Percentiles rank a stretch among this genome's conserved stretches.
Conservation (phyloP, 1,140 invertebrate species). For the Pomacea maculata region DNA sequence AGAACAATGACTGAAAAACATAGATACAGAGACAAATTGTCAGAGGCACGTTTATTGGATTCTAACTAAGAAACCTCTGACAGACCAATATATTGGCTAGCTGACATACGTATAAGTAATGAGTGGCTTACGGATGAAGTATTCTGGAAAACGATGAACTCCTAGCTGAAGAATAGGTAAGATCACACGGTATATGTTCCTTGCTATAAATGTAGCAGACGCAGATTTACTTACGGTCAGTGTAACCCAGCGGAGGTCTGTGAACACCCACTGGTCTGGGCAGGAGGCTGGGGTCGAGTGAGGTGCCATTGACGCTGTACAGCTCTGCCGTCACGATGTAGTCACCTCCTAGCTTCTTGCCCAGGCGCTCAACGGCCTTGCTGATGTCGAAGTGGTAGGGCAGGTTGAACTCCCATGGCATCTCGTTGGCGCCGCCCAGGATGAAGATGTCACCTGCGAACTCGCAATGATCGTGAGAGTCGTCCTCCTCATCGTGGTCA, state of each 20-base stretch:
- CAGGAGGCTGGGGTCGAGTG: slow-evolving; percentile 12
- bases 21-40: too few species aligned
- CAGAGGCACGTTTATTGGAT: too few species aligned
- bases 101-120: too few species aligned
- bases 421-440: slow-evolving; percentile 35
- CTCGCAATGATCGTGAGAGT: slow-evolving; percentile 16
- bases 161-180: too few species aligned
- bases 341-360: slow-evolving; percentile 12
- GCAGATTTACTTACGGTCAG: slow-evolving; percentile 31
- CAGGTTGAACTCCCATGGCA: slow-evolving; percentile 34
- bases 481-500: background rate
- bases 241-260: slow-evolving; percentile 18
- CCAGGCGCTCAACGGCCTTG: slow-evolving; percentile 17
- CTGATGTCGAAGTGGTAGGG: slow-evolving; percentile 27
- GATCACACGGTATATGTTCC: too few species aligned
- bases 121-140: too few species aligned
- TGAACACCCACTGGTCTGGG: slow-evolving; percentile 24
- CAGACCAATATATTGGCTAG: too few species aligned
- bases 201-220: too few species aligned
- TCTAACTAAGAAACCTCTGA: too few species aligned
- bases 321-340: slow-evolving; percentile 25
- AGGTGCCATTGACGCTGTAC: slow-evolving; percentile 32
- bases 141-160: too few species aligned
- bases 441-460: slow-evolving; percentile 38
- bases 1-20: too few species aligned